phyloP scores from a whole-genome alignment of 1,140 invertebrate genomes.

The Drepana arcuata region DNA sequence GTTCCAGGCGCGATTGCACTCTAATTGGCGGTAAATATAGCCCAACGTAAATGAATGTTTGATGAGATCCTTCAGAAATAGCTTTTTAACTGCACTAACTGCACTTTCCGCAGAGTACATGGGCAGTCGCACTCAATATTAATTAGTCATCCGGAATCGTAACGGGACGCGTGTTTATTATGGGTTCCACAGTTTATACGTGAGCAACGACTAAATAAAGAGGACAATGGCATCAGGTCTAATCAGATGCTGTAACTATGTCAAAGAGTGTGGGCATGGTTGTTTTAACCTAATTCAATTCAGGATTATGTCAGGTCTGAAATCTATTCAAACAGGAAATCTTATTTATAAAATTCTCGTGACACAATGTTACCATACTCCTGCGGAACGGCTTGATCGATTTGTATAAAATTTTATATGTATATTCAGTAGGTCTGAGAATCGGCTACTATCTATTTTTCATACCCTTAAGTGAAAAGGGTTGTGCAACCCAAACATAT shows the following conservation, averaged over 20 bases:
- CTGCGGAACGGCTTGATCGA: too few relatives aligned
- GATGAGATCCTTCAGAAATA: conserved; percentile 5
- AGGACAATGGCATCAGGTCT: conserved; percentile 1
- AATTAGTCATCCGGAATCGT: conserved; percentile 2
- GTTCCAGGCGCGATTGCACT: too few relatives aligned
- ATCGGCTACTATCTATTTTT: too few relatives aligned
- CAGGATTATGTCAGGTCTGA: not conserved
- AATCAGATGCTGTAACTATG: conserved; percentile 7
- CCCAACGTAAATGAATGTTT: too few relatives aligned
- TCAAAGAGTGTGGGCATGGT: conserved; percentile 1
- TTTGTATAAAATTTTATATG: too few relatives aligned
- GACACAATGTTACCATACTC: not conserved
- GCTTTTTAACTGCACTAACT: not conserved
- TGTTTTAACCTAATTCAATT: not conserved
- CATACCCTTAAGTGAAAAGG: too few relatives aligned
- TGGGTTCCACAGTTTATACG: too few relatives aligned
- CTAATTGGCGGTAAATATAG: too few relatives aligned
- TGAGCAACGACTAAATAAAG: not conserved
- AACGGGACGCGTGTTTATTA: conserved; percentile 5
- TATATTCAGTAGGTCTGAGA: too few relatives aligned
- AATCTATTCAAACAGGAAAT: too few relatives aligned
- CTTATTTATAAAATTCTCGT: not conserved
- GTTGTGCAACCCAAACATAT: not conserved
- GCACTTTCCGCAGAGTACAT: not conserved
- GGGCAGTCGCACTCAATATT: conserved; percentile 3